These are phyloP conservation scores for Hydrolagus colliei DNA, from an alignment of 2,797 vertebrate genomes.

Conservation along the genomic window DNA sequence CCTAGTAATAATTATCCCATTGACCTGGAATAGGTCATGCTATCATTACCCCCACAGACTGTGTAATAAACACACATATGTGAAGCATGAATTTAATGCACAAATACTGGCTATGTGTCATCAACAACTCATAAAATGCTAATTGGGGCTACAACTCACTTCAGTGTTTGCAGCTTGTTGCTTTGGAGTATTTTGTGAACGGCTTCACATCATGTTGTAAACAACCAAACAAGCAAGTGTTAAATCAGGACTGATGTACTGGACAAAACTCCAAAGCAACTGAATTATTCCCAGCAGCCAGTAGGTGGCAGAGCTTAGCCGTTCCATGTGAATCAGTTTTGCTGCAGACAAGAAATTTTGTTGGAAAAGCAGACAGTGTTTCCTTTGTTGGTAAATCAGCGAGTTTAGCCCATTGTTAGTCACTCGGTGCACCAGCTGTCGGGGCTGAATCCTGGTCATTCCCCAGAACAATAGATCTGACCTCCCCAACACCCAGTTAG, in stretches of 20 bases:
- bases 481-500: not conserved
- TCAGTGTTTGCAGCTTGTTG: not conserved
- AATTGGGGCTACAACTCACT: not conserved
- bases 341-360: not conserved
- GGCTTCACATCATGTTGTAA: not conserved
- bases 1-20: not conserved
- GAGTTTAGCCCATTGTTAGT: slow-evolving; percentile 19
- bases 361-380: not conserved
- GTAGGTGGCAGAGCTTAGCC: not conserved
- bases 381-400: slow-evolving; percentile 19
- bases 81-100: not conserved
- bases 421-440: slow-evolving; percentile 17
- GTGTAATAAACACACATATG: not conserved
- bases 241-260: not conserved
- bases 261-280: not conserved
- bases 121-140: not conserved
- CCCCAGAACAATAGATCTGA: not conserved
- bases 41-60: not conserved
- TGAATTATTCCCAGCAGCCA: not conserved
- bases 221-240: not conserved
- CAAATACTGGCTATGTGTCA: not conserved
- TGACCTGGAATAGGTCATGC: not conserved
- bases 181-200: not conserved
- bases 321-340: too few relatives aligned
- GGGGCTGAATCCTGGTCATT: slow-evolving; percentile 2